Evolutionary conservation across 2,888 invertebrate species (phyloP), one percentile per base, ranked within the genome.

Genomic region (Steinernema scapterisci): DNA sequence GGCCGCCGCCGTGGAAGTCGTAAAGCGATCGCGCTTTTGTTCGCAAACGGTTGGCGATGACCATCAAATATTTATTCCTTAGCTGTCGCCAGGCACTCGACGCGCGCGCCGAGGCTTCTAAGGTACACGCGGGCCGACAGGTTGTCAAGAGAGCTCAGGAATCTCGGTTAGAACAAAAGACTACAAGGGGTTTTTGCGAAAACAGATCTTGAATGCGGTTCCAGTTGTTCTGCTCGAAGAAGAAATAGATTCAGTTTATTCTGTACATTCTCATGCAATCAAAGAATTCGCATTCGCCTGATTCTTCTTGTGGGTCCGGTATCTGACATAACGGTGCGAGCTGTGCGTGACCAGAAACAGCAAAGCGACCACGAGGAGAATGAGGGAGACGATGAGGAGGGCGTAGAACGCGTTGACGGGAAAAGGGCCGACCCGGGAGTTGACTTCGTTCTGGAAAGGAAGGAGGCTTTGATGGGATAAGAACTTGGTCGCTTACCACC

Each of bases 321-420:
- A 63, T 5, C 7, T 27, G 63, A 63, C 63, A 27, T 27, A 27
- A 16, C 63, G 63, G 16, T 63, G 63, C 5, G 63, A 63, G 5
- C 63, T 27, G 63, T 63, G 27, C 27, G 16, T 31, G 16, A 63
- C 63, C 27, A 63, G 63, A 19, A 27, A 63, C 27, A 63, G 19
- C 16, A 63, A 19, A 13, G 63, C 79, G 48, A 80, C 77, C 25
- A 82, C 73, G 9, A 83, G 75, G 0, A 82, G 71, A 48, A 83
- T 73, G 6, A 77, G 76, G 13, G 78, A 82, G 25, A 76, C 56
- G 43, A 81, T 78, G 31, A 75, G 76, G 52, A 83, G 78, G 0
- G 78, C 74, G 31, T 82, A 79, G 56, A 83, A 79, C 16, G 79
- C 77, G 16, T 75, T 77, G 9, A 83, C 75, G 0, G 83, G 83